Evolutionary conservation across 2,113 vertebrate genomes (phyloP).

Genomic region (Pelecanus crispus): DNA sequence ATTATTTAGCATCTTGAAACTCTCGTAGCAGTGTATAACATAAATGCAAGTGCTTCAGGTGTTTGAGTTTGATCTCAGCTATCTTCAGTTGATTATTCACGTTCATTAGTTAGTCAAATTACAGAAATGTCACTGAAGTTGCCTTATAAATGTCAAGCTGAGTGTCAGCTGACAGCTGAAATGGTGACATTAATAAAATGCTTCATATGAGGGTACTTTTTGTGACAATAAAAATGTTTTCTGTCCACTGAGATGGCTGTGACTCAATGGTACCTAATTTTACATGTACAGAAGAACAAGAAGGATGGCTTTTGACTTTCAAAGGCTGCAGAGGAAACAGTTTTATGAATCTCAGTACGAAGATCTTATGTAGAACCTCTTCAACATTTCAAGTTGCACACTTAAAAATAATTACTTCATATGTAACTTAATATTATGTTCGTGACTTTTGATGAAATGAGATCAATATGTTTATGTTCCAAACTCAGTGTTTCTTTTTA

Average conservation of each 20-base stretch:
- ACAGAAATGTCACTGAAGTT: constrained; percentile 22
- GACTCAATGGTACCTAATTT: background rate
- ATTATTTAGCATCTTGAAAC: background rate
- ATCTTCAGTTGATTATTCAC: background rate
- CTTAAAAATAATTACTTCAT: background rate
- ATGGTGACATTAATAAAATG: background rate
- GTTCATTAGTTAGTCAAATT: constrained; percentile 22
- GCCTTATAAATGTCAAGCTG: constrained; percentile 35
- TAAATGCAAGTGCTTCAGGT: background rate
- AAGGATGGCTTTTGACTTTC: background rate
- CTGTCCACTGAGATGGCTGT: background rate
- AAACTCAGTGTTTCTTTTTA: background rate
- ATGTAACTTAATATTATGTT: background rate
- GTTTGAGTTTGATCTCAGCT: background rate
- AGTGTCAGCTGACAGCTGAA: constrained; percentile 16
- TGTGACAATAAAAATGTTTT: constrained; percentile 1
- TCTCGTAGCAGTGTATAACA: background rate
- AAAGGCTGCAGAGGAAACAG: background rate
- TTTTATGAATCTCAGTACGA: background rate
- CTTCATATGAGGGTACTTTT: background rate
- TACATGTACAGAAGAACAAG: background rate
- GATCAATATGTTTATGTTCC: background rate
- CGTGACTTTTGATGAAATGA: background rate
- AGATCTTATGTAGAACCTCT: background rate
- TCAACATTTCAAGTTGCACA: background rate